Base-by-base conservation (phyloP, 2,113 vertebrate species). In the Capra hircus region DNA sequence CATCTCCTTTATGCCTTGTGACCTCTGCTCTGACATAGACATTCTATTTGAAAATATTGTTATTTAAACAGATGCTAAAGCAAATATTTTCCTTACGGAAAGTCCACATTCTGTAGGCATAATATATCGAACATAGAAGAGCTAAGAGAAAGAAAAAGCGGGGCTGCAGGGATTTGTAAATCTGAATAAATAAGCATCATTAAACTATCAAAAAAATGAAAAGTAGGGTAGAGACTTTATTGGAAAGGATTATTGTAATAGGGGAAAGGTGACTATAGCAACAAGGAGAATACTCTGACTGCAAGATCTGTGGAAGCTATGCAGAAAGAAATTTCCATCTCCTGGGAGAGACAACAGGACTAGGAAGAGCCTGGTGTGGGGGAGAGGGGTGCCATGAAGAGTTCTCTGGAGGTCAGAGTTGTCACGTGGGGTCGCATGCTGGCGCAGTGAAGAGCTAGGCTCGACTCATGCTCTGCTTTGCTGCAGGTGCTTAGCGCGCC, bases 51-150 rank as follows among this genome's bases (percentile, higher is more conserved):
- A 80, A 95, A 89, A 88, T 57, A 6, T 15, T 84, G 48, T 8
- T 36, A n/a, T 91, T 93, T 71, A 96, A 92, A 80, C 43, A 90
- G 10, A 95, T 52, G 12, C 40, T 80, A 60, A 88, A 91, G 78
- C 27, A 55, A 62, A 62, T 55, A 55, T 83, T 82, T 80, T 84
- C 60, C 55, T 84, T 80, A 55, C 71, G 59, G 43, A 30, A 48
- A 55, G 17, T 60, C 30, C 55, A 15, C 19, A 50, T 71, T 43
- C 50, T 67, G 48, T 12, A 57, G 30, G 48, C 8, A n/a, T 52
- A 74, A 82, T 86, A 28, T 40, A 8, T 59, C 19, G 17, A 6
- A 59, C 7, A 71, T 19, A 60, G 50, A 57, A 53, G 23, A 80
- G 13, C 30, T 81, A 15, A 36, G 13, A 21, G 25, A 7, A 64